These are phyloP conservation scores for Pyralis farinalis DNA, from an alignment of 2,888 invertebrate species.

Conservation along the genomic window DNA sequence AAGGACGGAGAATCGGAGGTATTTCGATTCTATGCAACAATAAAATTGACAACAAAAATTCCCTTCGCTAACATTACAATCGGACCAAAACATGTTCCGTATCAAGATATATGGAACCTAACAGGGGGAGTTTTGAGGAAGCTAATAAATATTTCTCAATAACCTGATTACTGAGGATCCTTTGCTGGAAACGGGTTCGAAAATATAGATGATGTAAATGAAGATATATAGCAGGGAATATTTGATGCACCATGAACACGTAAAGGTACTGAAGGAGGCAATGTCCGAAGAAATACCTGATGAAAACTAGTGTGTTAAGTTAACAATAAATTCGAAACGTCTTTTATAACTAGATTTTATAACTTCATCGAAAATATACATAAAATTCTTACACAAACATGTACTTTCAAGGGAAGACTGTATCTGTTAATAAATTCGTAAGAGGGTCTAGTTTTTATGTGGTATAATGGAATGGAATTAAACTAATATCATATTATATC, in stretches of 20 bases:
- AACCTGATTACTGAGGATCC: slow-evolving; percentile 43
- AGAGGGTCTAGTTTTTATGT: too few species aligned
- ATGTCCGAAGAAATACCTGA: too few species aligned
- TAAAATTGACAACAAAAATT: slow-evolving; percentile 46
- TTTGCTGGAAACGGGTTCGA: slow-evolving; percentile 32
- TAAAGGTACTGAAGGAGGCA: too few species aligned
- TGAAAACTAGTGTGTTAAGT: too few species aligned
- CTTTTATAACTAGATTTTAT: too few species aligned
- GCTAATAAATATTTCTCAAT: slow-evolving; percentile 46
- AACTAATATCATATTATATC: too few species aligned
- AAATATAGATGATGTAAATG: slow-evolving; percentile 27
- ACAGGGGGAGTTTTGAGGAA: slow-evolving; percentile 26
- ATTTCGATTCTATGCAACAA: slow-evolving; percentile 46
- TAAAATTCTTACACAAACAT: not conserved
- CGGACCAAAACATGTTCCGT: slow-evolving; percentile 38
- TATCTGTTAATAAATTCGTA: too few species aligned
- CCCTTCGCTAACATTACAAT: slow-evolving; percentile 38
- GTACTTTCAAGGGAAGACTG: too few species aligned
- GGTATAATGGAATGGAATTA: too few species aligned
- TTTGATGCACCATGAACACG: slow-evolving; percentile 1
- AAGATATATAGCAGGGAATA: not conserved
- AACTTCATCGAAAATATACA: not conserved
- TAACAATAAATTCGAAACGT: too few species aligned
- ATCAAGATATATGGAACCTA: slow-evolving; percentile 34
- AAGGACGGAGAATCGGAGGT: slow-evolving; percentile 29